Conservation (phyloP, 2,113 vertebrate species). For the Cyprinodon variegatus region DNA sequence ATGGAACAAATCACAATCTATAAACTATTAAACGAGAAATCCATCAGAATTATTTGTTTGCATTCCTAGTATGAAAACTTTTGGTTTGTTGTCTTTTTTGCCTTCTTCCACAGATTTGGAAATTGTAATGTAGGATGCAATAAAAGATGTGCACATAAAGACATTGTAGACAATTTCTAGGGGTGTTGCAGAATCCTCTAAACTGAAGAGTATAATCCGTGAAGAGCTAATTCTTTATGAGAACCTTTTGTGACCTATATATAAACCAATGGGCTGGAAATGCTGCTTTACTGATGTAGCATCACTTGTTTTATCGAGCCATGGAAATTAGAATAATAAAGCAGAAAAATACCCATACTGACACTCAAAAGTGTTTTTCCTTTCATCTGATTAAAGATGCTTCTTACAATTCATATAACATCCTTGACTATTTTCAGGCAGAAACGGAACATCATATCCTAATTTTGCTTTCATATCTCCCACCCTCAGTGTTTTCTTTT, state of each 20-base stretch:
- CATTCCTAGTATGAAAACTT: no score
- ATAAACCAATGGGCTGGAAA: not conserved
- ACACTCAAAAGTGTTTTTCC: not conserved
- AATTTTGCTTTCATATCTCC: conserved; percentile 13
- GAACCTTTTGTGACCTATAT: not conserved
- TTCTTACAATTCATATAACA: conserved; percentile 2
- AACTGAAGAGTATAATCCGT: not conserved
- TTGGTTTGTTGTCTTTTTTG: not conserved
- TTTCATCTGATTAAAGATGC: conserved; percentile 16
- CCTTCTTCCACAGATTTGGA: not conserved
- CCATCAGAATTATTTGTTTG: no score
- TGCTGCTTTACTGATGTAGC: conserved; percentile 14
- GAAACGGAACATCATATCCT: conserved; percentile 8
- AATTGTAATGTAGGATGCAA: not conserved
- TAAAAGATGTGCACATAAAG: not conserved
- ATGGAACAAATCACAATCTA: no score
- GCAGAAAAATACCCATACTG: not conserved
- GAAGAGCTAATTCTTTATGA: not conserved
- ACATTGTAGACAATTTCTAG: not conserved
- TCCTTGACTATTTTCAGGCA: conserved; percentile 24
- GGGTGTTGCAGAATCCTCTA: not conserved
- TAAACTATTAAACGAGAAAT: no score
- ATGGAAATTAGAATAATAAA: not conserved
- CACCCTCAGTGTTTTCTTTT: not conserved
- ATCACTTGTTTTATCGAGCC: not conserved